These are phyloP conservation scores for Microctenopoma stevenorrisi DNA, from an alignment of 2,797 vertebrate species.

Conservation along the genomic window DNA sequence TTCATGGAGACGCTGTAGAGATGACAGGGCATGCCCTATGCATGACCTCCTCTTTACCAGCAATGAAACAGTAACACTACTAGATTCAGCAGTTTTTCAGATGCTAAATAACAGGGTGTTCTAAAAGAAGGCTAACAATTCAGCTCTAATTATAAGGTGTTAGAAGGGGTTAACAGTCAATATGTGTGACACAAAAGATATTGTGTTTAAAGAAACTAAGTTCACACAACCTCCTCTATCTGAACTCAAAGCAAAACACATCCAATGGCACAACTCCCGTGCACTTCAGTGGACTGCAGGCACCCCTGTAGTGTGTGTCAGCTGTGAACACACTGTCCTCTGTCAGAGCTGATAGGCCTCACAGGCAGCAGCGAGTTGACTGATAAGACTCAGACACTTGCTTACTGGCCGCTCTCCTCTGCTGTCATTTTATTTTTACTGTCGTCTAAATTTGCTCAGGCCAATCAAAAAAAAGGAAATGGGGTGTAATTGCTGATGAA, in stretches of 20 bases:
- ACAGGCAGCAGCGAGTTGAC: conserved; percentile 30
- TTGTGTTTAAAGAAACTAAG: conserved; percentile 8
- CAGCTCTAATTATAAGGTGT: too few species aligned
- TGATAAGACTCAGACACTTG: conserved; percentile 35
- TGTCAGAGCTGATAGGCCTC: conserved; percentile 20
- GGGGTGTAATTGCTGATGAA: conserved; percentile 43
- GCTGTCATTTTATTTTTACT: conserved; percentile 50
- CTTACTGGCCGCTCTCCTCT: conserved; percentile 20
- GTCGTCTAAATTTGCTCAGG: conserved; percentile 12
- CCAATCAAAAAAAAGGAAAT: conserved; percentile 45
- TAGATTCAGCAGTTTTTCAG: not conserved
- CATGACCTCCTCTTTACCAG: not conserved
- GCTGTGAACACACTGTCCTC: conserved; percentile 31
- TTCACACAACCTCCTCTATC: not conserved
- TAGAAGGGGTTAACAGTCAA: not conserved
- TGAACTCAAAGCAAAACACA: conserved; percentile 8
- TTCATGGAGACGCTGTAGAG: conserved; percentile 9
- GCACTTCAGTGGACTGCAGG: not conserved
- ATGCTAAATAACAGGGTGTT: too few species aligned
- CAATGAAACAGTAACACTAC: not conserved
- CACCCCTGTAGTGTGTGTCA: conserved; percentile 9
- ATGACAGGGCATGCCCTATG: not conserved
- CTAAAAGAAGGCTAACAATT: too few species aligned
- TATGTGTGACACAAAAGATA: not conserved
- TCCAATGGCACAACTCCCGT: conserved; percentile 7